These are phyloP conservation scores for Heliconius erato DNA, from an alignment of 2,888 invertebrate genomes.

Conservation along the genomic window DNA sequence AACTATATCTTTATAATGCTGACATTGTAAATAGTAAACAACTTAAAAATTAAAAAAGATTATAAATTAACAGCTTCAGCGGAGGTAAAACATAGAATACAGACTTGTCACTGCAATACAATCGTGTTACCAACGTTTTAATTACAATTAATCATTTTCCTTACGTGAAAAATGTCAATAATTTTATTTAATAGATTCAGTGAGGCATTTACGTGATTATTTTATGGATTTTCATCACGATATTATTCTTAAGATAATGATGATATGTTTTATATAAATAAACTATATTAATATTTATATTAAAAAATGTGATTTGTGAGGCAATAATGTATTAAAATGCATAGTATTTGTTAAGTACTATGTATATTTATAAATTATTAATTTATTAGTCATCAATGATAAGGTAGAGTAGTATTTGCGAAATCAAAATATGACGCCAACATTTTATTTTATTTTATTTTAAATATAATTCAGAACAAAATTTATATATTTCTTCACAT, in stretches of 20 bases:
- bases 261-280: constrained; percentile 6
- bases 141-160: constrained; percentile 19
- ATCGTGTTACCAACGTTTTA: constrained; percentile 6
- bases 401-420: background rate
- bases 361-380: background rate
- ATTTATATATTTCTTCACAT: too few relatives aligned
- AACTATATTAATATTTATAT: background rate
- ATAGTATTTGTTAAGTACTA: background rate
- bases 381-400: background rate
- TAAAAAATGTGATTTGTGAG: background rate
- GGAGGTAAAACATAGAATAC: too few relatives aligned
- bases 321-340: background rate
- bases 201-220: constrained; percentile 13
- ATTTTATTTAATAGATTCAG: constrained; percentile 29
- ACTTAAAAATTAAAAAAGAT: background rate
- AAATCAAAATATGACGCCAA: background rate
- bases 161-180: constrained; percentile 19
- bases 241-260: background rate
- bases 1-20: too few relatives aligned
- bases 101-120: constrained; percentile 16
- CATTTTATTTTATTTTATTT: background rate
- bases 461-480: background rate
- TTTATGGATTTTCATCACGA: constrained; percentile 32
- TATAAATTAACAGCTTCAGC: background rate
- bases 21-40: background rate